Conservation (phyloP, 2,113 vertebrate genomes). For the Morone chrysops region DNA sequence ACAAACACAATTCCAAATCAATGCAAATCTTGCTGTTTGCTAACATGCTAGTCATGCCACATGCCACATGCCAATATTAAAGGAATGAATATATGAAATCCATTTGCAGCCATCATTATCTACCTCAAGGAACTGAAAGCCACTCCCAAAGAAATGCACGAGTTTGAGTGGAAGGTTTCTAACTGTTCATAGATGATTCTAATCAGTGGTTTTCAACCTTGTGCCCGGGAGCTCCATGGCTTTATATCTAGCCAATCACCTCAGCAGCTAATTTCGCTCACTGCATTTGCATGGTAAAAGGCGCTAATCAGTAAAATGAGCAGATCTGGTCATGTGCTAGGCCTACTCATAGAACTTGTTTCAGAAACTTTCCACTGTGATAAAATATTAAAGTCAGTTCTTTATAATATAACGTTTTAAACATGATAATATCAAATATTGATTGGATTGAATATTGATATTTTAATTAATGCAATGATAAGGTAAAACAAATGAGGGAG, state of each 20-base stretch:
- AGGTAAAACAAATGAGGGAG: neutral
- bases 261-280: constrained; percentile 44
- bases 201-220: constrained; percentile 35
- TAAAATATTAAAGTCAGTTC: neutral
- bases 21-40: constrained; percentile 27
- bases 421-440: neutral
- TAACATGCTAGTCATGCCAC: constrained; percentile 2
- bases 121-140: constrained; percentile 4
- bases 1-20: constrained; percentile 22
- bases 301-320: constrained; percentile 36
- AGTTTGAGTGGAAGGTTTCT: constrained; percentile 16
- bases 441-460: no score
- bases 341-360: neutral
- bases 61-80: constrained; percentile 15
- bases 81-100: constrained; percentile 7
- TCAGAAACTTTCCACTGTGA: neutral
- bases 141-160: constrained; percentile 4
- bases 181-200: constrained; percentile 12
- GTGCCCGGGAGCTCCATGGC: constrained; percentile 11
- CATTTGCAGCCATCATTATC: constrained; percentile 10
- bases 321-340: neutral
- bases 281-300: constrained; percentile 16
- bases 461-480: neutral
- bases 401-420: neutral
- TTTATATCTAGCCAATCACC: constrained; percentile 47